phyloP scores from a whole-genome alignment of 2,797 vertebrate genomes.

The Atherinosoma microstoma region DNA sequence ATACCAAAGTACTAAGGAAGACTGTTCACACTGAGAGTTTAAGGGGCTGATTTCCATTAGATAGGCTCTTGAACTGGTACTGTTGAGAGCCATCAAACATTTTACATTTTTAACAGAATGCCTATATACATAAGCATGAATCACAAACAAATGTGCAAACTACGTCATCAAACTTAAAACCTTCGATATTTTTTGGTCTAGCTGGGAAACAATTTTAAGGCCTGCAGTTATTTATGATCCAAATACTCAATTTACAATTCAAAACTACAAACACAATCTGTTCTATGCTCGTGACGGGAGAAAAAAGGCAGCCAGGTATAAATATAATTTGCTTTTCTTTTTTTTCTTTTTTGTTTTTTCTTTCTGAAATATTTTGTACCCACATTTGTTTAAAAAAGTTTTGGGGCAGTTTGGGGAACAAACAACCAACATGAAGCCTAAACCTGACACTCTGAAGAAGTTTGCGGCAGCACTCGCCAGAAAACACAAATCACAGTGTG shows the following conservation, averaged over 20 bases:
- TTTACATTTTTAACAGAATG: neutral
- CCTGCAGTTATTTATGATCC: neutral
- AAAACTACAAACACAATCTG: neutral
- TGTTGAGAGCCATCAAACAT: neutral
- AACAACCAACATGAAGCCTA: constrained; percentile 8
- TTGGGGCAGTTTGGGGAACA: constrained; percentile 36
- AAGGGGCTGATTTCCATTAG: constrained; percentile 41
- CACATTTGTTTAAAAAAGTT: constrained; percentile 58
- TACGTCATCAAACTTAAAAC: neutral
- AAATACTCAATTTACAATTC: neutral
- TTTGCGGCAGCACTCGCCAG: constrained; percentile 63
- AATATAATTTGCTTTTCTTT: neutral
- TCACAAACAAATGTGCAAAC: neutral
- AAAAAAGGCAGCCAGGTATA: constrained; percentile 26
- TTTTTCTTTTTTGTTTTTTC: constrained; percentile 11
- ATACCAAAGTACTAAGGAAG: constrained; percentile 77
- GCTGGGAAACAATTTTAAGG: neutral
- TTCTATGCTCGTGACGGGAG: neutral
- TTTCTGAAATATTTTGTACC: constrained; percentile 6
- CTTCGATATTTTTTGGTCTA: neutral
- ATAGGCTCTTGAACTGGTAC: neutral
- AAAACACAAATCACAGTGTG: constrained; percentile 64
- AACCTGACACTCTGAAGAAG: constrained; percentile 65
- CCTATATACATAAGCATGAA: neutral
- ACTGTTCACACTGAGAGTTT: constrained; percentile 72